A percentile compares a stretch with the other conserved stretches of the same genome.
Evolutionary conservation across 2,113 vertebrate genomes (phyloP).

Genomic region (Mesocricetus auratus): DNA sequence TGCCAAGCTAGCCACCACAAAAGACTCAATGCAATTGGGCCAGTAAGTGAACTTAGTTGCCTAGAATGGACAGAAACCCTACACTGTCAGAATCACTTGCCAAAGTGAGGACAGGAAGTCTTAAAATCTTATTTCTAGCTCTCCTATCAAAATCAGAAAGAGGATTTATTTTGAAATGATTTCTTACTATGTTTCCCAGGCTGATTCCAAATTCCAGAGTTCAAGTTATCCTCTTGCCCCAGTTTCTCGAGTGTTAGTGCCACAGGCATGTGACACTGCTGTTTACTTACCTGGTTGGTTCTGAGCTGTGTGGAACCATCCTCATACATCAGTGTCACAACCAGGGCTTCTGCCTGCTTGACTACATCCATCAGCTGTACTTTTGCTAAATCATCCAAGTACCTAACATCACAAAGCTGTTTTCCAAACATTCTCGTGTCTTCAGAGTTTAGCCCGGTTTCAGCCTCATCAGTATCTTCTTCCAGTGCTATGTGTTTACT

Average conservation of each 20-base stretch:
- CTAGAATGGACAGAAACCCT: not conserved
- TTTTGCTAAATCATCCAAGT: conserved; percentile 85
- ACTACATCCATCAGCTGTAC: conserved; percentile 84
- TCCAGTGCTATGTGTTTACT: not conserved
- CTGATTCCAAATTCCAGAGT: not conserved
- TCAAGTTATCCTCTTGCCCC: not conserved
- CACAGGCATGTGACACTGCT: not conserved
- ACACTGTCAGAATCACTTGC: not conserved
- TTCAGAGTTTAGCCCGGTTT: conserved; percentile 27
- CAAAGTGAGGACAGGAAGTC: no score
- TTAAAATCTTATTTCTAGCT: not conserved
- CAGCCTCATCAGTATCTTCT: not conserved
- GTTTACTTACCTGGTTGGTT: conserved; percentile 88
- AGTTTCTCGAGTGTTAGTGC: not conserved
- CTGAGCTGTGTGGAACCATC: conserved; percentile 93
- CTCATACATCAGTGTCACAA: conserved; percentile 90
- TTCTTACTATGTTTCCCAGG: not conserved
- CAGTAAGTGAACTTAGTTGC: not conserved
- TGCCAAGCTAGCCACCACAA: not conserved
- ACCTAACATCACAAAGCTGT: conserved; percentile 85
- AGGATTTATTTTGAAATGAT: not conserved
- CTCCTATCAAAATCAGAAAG: conserved; percentile 14
- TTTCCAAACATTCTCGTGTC: conserved; percentile 69
- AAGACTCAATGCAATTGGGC: not conserved
- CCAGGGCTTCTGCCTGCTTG: conserved; percentile 83